Conservation (phyloP, 2,888 invertebrate genomes). For the Noctua janthina region DNA sequence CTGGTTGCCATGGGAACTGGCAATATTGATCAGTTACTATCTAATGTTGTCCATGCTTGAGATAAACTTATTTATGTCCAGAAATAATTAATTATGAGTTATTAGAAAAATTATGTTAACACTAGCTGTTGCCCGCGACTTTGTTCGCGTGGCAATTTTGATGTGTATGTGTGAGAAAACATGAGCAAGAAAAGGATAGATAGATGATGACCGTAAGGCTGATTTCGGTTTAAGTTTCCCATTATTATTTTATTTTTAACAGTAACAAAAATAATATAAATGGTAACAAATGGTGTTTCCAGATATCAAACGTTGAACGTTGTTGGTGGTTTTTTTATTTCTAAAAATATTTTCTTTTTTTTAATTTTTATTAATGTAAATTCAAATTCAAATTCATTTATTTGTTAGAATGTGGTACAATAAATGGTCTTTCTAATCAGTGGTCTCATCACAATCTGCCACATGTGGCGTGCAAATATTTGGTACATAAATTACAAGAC, state of each 20-base stretch:
- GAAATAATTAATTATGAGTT: slow-evolving; percentile 5
- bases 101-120: not conserved
- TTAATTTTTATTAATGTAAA: not conserved
- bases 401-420: too few relatives aligned
- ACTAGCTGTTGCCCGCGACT: not conserved
- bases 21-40: slow-evolving; percentile 45
- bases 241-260: not conserved
- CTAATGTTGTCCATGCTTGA: slow-evolving; percentile 12
- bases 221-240: too few relatives aligned
- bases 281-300: not conserved
- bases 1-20: slow-evolving; percentile 59
- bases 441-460: too few relatives aligned
- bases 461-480: too few relatives aligned
- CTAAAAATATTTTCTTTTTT: not conserved
- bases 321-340: too few relatives aligned
- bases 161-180: too few relatives aligned
- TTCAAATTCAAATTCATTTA: too few relatives aligned
- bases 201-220: too few relatives aligned
- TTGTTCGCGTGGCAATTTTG: not conserved
- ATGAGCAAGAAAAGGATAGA: too few relatives aligned
- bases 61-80: slow-evolving; percentile 32
- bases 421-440: too few relatives aligned
- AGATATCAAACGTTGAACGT: too few relatives aligned
- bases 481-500: too few relatives aligned
- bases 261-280: not conserved